Evolutionary conservation across 2,113 vertebrate species (phyloP).

Genomic region (Onychorhynchus coronatus): DNA sequence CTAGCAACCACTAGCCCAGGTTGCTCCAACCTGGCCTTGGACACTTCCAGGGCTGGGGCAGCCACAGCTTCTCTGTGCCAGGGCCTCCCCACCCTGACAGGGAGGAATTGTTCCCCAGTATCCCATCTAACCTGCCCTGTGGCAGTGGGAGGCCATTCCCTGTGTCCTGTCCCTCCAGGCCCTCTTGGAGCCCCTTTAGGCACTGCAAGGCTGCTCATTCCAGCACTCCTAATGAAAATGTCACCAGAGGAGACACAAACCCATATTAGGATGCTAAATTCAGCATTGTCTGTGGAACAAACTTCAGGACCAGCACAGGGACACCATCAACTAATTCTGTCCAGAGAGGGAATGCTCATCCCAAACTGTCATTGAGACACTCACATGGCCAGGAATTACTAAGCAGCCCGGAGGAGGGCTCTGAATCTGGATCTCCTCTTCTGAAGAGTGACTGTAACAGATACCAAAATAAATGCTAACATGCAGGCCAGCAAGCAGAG

Average conservation of each 20-base stretch:
- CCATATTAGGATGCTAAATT: background rate
- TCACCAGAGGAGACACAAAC: background rate
- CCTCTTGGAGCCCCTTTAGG: background rate
- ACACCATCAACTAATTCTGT: background rate
- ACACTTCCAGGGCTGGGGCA: background rate
- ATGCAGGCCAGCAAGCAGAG: background rate
- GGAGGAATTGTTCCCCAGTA: background rate
- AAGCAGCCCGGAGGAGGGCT: background rate
- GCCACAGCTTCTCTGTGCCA: background rate
- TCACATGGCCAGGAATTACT: background rate
- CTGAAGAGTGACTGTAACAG: background rate
- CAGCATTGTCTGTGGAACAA: background rate
- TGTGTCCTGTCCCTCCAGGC: fast-evolving
- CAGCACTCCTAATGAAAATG: background rate
- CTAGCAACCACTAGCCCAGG: fast-evolving
- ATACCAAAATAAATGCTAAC: background rate
- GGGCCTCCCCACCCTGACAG: fast-evolving
- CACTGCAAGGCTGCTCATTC: background rate
- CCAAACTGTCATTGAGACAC: background rate
- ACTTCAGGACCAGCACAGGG: background rate
- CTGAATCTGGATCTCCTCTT: background rate
- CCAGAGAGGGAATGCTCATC: background rate
- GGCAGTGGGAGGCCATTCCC: background rate
- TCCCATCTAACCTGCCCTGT: background rate
- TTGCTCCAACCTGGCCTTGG: background rate